A percentile compares a stretch with the other conserved stretches of the same genome.
Conservation (phyloP, 2,113 vertebrate genomes). For the Origma solitaria region DNA sequence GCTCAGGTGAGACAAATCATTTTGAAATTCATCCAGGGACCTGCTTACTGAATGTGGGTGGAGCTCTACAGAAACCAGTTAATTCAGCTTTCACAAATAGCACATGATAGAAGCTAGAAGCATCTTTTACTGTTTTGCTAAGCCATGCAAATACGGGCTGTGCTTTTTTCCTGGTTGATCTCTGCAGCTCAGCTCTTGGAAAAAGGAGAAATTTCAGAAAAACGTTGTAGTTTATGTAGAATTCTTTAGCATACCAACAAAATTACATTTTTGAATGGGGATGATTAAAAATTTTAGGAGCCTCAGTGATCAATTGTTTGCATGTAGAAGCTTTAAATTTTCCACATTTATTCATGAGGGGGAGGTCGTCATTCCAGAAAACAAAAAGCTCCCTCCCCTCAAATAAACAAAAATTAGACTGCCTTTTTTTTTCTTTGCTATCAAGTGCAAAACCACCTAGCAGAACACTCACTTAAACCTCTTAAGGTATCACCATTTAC, state of each 20-base stretch:
- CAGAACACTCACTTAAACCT: not conserved
- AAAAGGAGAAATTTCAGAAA: not conserved
- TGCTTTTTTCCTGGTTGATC: not conserved
- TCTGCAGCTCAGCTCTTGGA: not conserved
- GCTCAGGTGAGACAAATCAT: not conserved
- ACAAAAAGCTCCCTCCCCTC: not conserved
- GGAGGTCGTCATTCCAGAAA: not conserved
- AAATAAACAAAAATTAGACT: not conserved
- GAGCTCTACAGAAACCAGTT: not conserved
- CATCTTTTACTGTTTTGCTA: not conserved
- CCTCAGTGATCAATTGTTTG: not conserved
- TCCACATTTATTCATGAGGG: not conserved
- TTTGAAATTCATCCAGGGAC: not conserved
- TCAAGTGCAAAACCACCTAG: not conserved
- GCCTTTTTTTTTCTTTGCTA: not conserved
- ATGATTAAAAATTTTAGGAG: not conserved
- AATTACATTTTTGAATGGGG: not conserved
- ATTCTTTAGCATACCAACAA: not conserved
- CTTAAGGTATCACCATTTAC: not conserved
- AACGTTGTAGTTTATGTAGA: not conserved
- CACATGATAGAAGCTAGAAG: not conserved
- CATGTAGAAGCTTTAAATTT: not conserved
- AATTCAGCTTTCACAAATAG: not conserved
- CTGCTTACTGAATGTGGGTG: not conserved
- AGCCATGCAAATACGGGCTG: not conserved